Percentiles rank a stretch among this genome's conserved stretches.
Evolutionary conservation across 2,797 vertebrate genomes (phyloP).

Genomic region (Molossus molossus): DNA sequence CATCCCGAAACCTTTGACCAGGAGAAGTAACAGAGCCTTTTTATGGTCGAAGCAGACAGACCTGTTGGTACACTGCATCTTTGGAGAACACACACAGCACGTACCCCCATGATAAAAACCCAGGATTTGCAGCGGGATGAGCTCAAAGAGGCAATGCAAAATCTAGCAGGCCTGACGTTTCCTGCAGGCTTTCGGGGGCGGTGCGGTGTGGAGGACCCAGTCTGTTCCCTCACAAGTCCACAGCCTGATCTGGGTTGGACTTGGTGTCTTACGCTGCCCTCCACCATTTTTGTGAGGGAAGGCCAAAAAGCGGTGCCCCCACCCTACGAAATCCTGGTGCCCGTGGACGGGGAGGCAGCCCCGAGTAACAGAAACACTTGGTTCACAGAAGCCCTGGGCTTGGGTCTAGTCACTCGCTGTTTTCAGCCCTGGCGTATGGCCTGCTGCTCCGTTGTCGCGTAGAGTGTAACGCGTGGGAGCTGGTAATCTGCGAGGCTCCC

Average conservation of each 20-base stretch:
- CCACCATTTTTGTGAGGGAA: not conserved
- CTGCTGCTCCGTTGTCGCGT: rapidly evolving
- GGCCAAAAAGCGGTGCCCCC: too few relatives aligned
- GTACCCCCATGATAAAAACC: not conserved
- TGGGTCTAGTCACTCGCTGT: not conserved
- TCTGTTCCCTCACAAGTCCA: not conserved
- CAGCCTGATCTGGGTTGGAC: not conserved
- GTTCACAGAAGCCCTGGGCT: not conserved
- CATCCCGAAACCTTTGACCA: constrained; percentile 84
- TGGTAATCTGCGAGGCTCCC: not conserved
- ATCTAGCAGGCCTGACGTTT: not conserved
- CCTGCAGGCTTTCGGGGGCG: not conserved
- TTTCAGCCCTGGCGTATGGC: not conserved
- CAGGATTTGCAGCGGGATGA: not conserved
- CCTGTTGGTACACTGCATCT: not conserved
- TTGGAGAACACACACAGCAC: constrained; percentile 22
- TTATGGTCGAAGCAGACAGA: constrained; percentile 64
- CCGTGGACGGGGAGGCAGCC: not conserved
- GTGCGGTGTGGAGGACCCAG: rapidly evolving
- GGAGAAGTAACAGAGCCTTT: constrained; percentile 79
- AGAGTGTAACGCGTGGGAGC: not conserved
- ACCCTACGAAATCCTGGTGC: not conserved
- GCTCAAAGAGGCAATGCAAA: too few relatives aligned
- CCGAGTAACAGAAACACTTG: not conserved
- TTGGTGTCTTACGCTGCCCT: not conserved